Percentiles rank a stretch among this genome's conserved stretches.
phyloP scores from a whole-genome alignment of 2,113 vertebrate genomes.

The Dendrocopos noguchii region DNA sequence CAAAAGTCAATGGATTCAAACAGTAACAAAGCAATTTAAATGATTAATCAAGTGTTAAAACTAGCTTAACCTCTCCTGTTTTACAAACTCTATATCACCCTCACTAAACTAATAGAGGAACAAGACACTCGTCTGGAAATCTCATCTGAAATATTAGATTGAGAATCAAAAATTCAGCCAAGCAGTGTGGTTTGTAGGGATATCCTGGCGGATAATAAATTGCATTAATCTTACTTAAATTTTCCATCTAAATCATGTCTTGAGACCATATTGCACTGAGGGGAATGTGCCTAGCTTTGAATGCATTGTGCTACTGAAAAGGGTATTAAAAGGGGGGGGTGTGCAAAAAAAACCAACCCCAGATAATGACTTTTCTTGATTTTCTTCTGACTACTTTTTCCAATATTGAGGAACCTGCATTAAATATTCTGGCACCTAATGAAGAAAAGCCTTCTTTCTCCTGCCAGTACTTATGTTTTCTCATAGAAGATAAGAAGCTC shows the following conservation, averaged over 20 bases:
- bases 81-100: slow-evolving; percentile 92
- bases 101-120: slow-evolving; percentile 88
- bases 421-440: slow-evolving; percentile 61
- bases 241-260: slow-evolving; percentile 86
- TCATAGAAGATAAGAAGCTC: slow-evolving; percentile 34
- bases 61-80: slow-evolving; percentile 82
- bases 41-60: slow-evolving; percentile 88
- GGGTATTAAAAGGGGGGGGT: slow-evolving; percentile 71
- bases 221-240: slow-evolving; percentile 96
- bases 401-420: slow-evolving; percentile 52
- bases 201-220: slow-evolving; percentile 94
- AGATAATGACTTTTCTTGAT: slow-evolving; percentile 65
- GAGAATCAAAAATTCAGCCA: slow-evolving; percentile 84
- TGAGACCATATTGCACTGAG: slow-evolving; percentile 75
- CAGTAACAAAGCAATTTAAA: slow-evolving; percentile 81
- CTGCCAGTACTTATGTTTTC: slow-evolving; percentile 22
- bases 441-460: slow-evolving; percentile 27
- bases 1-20: slow-evolving; percentile 79
- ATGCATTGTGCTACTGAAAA: slow-evolving; percentile 84
- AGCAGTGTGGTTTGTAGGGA: slow-evolving; percentile 90
- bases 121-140: slow-evolving; percentile 94
- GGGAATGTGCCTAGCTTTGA: slow-evolving; percentile 77
- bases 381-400: slow-evolving; percentile 63
- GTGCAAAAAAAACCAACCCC: background rate
- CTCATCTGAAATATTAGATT: slow-evolving; percentile 91